phyloP scores from a whole-genome alignment of 1,140 invertebrate genomes.

The Cydia amplana region DNA sequence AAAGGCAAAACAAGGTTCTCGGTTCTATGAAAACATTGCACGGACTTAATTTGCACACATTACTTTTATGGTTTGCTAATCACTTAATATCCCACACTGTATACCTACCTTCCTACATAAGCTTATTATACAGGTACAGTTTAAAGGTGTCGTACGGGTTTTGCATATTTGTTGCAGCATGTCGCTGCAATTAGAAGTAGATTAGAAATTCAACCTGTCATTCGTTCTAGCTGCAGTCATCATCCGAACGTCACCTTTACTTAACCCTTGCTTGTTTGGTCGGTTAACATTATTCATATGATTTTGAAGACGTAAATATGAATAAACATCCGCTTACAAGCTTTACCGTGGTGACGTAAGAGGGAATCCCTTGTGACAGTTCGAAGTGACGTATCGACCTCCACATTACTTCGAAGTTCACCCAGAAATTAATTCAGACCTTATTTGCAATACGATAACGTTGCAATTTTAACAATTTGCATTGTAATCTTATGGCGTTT shows the following conservation, averaged over 20 bases:
- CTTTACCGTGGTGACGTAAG: slow-evolving; percentile 50
- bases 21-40: neutral
- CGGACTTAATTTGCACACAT: no score
- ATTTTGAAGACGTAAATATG: neutral
- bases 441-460: neutral
- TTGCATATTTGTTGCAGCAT: no score
- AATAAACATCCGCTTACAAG: slow-evolving; percentile 36
- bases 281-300: neutral
- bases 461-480: neutral
- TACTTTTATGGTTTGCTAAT: neutral
- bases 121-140: neutral
- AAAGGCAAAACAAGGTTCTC: neutral
- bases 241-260: no score
- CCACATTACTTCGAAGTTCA: slow-evolving; percentile 45
- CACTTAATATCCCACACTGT: neutral
- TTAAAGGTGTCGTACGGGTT: no score
- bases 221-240: no score
- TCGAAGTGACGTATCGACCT: slow-evolving; percentile 39
- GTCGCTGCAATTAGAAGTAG: no score
- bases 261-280: no score
- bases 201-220: no score
- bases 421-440: neutral
- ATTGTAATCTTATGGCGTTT: neutral
- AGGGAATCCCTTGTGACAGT: slow-evolving; percentile 49
- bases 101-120: neutral